Base-by-base conservation (phyloP, 2,888 invertebrate species). In the Trimorus sp. region DNA sequence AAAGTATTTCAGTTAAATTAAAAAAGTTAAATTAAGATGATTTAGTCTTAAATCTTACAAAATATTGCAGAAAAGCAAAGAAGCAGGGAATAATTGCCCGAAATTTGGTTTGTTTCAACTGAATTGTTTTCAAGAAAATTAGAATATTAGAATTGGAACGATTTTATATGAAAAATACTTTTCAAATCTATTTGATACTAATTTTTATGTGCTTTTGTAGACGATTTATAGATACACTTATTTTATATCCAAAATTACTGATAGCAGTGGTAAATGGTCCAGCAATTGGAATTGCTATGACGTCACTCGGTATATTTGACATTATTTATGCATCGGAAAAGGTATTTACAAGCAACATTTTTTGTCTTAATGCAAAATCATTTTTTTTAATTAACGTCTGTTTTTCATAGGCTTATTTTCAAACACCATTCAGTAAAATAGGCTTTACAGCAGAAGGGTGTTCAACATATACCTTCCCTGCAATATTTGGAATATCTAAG, bases 221-320 rank as follows among this genome's bases (percentile, higher is more conserved):
- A 86, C 92, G 94, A 7, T 96, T 96, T 92, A 93, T 98, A 1
- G 93, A 94, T 77, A 93, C 96, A 0, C 95, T 98, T 85, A 97
- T 98, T 83, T 94, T 95, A 84, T 98, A 97, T 91, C 96, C 97
- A 0, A 99, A 99, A 92, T 92, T 98, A 45, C 90, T 99, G 54
- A 93, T 99, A 83, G 96, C 96, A 12, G 92, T 98, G 76, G 95
- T 99, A 0, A 98, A 99, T 93, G 99, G 99, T 1, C 98, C 98
- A 53, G 97, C 98, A 12, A 95, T 99, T 85, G 99, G 99, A 37
- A 95, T 99, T 85, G 95, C 96, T 53, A 96, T 95, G 3, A 99
- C 99, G 0, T 95, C 96, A 9, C 92, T 97, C 65, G 96, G 95
- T 0, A 93, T 99, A 0, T 98, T 96, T 92, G 99, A 99, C 93